phyloP scores from a whole-genome alignment of 1,140 invertebrate genomes.

The Lepidurus packardi region DNA sequence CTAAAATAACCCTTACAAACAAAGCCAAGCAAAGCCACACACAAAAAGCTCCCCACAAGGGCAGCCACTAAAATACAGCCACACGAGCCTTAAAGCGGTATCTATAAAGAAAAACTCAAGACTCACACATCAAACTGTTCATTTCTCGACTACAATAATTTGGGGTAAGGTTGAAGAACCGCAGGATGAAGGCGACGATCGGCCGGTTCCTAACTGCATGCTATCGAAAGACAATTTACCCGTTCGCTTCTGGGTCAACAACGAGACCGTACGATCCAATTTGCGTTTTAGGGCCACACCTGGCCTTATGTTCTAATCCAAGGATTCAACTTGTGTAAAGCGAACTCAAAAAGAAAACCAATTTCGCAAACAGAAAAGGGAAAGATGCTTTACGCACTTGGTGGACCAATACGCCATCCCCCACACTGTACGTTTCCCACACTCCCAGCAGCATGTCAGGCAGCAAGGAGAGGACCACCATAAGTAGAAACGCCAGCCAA shows the following conservation, averaged over 20 bases:
- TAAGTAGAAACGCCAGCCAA: conserved; percentile 55
- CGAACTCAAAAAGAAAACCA: not conserved
- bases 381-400: not conserved
- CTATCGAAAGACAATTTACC: conserved; percentile 30
- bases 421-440: conserved; percentile 31
- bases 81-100: too few relatives aligned
- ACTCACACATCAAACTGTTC: not conserved
- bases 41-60: too few relatives aligned
- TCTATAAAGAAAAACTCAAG: not conserved
- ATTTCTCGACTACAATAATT: not conserved
- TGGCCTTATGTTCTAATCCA: conserved; percentile 25
- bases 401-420: conserved; percentile 28
- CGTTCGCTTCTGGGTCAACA: conserved; percentile 27
- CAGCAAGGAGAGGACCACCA: conserved; percentile 52
- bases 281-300: not conserved
- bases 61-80: too few relatives aligned
- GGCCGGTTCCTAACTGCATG: not conserved
- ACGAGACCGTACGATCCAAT: conserved; percentile 26
- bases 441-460: conserved; percentile 51
- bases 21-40: too few relatives aligned
- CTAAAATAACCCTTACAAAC: too few relatives aligned
- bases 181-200: not conserved
- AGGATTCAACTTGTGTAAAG: not conserved
- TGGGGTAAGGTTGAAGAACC: not conserved
- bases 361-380: not conserved